phyloP scores from a whole-genome alignment of 2,797 vertebrate genomes.

The Hydrolagus colliei region DNA sequence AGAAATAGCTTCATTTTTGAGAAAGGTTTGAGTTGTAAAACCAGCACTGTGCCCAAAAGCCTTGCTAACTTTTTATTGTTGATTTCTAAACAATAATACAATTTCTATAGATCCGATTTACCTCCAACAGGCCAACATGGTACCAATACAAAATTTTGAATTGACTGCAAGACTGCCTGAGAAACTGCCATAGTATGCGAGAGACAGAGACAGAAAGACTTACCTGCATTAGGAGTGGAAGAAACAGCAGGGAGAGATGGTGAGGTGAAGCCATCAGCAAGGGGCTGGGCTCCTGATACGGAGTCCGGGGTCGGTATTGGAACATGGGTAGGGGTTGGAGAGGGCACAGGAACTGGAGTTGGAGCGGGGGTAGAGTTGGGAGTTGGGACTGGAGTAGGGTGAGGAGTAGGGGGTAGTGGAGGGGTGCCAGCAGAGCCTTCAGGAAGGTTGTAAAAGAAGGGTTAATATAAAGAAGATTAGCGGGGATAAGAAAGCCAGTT shows the following conservation, averaged over 20 bases:
- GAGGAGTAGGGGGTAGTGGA: conserved; percentile 69
- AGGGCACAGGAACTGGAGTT: conserved; percentile 45
- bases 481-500: conserved; percentile 52
- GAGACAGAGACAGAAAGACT: conserved; percentile 54
- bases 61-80: too few relatives aligned
- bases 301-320: conserved; percentile 59
- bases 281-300: conserved; percentile 70
- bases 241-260: conserved; percentile 78
- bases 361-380: conserved; percentile 55
- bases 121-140: too few relatives aligned
- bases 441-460: conserved; percentile 60
- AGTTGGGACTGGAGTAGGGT: conserved; percentile 56
- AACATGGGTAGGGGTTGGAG: conserved; percentile 48
- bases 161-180: conserved; percentile 26
- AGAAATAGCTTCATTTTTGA: too few relatives aligned
- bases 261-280: conserved; percentile 83
- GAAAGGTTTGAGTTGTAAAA: too few relatives aligned
- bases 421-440: conserved; percentile 60
- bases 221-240: conserved; percentile 79
- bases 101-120: too few relatives aligned
- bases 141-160: background rate
- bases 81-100: too few relatives aligned
- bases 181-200: conserved; percentile 16
- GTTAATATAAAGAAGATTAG: conserved; percentile 57
- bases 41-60: too few relatives aligned